These are phyloP conservation scores for Oenanthe melanoleuca DNA, from an alignment of 2,113 vertebrate genomes.

Conservation along the genomic window DNA sequence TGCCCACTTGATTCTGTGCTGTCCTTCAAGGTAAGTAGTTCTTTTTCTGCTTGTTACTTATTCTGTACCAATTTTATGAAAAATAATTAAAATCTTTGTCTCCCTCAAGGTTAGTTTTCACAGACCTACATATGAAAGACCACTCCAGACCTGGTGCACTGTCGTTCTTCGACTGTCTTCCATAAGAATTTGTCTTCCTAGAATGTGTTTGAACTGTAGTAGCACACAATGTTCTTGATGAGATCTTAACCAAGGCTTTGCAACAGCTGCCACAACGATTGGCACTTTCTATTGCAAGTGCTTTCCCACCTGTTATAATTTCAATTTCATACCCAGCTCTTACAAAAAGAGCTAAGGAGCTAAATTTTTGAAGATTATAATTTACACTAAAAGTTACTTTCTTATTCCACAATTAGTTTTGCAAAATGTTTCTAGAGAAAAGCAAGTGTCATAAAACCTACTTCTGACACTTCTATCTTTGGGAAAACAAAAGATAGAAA, in stretches of 20 bases:
- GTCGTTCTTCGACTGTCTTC: background rate
- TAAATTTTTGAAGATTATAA: background rate
- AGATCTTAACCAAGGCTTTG: background rate
- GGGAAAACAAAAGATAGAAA: background rate
- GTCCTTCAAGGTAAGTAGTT: background rate
- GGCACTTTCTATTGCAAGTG: background rate
- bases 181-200: background rate
- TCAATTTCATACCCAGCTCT: background rate
- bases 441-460: background rate
- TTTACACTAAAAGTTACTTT: background rate
- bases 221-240: background rate
- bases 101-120: background rate
- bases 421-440: background rate
- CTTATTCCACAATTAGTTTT: background rate
- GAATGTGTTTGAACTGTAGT: background rate
- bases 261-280: background rate
- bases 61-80: background rate
- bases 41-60: background rate
- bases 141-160: background rate
- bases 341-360: background rate
- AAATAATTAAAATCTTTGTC: background rate
- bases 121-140: background rate
- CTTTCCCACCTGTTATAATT: background rate
- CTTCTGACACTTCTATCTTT: background rate
- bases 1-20: background rate